Percentiles rank a stretch among this genome's conserved stretches.
phyloP scores from a whole-genome alignment of 2,113 vertebrate species.

The Podilymbus podiceps region DNA sequence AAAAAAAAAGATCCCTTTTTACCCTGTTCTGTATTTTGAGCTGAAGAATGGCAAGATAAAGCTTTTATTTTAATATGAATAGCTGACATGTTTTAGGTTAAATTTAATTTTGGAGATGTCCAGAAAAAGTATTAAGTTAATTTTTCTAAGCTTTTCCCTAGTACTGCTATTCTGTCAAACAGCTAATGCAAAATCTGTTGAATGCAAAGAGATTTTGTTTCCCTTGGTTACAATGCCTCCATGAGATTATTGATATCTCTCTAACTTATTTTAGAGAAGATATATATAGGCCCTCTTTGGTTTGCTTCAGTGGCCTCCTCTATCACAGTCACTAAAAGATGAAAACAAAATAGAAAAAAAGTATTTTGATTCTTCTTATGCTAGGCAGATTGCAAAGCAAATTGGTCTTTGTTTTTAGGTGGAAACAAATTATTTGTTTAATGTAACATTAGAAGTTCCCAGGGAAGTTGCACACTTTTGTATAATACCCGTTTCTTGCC shows the following conservation, averaged over 20 bases:
- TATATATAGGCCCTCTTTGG: not conserved
- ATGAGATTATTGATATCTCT: not conserved
- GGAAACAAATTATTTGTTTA: not conserved
- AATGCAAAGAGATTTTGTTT: not conserved
- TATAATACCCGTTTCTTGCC: not conserved
- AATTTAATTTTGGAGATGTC: not conserved
- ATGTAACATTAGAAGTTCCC: not conserved
- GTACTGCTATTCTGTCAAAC: not conserved
- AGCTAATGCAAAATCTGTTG: not conserved
- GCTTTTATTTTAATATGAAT: not conserved
- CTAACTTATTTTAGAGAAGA: not conserved
- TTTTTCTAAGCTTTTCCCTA: not conserved
- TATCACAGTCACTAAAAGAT: not conserved
- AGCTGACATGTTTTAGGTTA: not conserved
- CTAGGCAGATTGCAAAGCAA: not conserved
- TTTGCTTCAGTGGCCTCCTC: not conserved
- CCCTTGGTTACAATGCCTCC: not conserved
- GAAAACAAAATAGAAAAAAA: not conserved
- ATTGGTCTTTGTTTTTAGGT: not conserved
- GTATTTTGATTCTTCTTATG: not conserved
- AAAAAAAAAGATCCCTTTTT: no score
- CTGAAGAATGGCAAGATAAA: not conserved
- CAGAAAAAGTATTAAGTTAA: not conserved
- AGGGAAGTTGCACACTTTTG: not conserved
- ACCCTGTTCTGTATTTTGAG: not conserved